Conservation (phyloP, 2,113 vertebrate species). For the Myotis lucifugus region DNA sequence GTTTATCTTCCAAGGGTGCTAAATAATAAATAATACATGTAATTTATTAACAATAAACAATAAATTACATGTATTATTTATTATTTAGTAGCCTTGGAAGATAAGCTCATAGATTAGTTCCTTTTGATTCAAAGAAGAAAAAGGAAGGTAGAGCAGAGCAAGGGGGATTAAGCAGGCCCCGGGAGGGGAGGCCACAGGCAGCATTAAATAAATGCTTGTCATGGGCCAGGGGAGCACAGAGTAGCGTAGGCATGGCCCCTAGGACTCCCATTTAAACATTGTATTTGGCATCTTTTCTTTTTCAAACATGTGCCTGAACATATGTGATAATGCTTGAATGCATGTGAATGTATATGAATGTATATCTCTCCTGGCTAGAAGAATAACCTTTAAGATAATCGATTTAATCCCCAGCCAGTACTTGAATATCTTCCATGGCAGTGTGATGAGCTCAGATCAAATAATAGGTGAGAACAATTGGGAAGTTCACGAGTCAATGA, state of each 20-base stretch:
- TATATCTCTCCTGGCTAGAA: neutral
- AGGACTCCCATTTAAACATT: neutral
- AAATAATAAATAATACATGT: neutral
- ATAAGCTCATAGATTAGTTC: neutral
- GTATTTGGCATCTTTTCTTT: neutral
- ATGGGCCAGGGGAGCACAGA: fast-evolving
- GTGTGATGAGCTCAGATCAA: slow-evolving; percentile 49
- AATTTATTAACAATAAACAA: no score
- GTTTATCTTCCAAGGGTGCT: neutral
- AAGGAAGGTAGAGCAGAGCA: neutral
- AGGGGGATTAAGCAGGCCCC: neutral
- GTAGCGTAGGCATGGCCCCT: fast-evolving
- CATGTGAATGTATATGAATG: neutral
- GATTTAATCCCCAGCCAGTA: neutral
- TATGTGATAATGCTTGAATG: neutral
- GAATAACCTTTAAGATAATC: neutral
- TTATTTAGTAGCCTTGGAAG: no score
- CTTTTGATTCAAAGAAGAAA: neutral
- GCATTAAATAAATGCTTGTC: fast-evolving
- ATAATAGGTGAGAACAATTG: slow-evolving; percentile 69
- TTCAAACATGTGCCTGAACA: neutral
- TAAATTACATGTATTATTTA: no score
- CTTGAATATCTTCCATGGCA: neutral
- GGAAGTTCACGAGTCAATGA: slow-evolving; percentile 63
- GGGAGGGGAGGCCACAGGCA: neutral